Percentiles rank a stretch among this genome's conserved stretches.
These are phyloP conservation scores for Equus przewalskii DNA, from an alignment of 2,113 vertebrate genomes.

Conservation along the genomic window DNA sequence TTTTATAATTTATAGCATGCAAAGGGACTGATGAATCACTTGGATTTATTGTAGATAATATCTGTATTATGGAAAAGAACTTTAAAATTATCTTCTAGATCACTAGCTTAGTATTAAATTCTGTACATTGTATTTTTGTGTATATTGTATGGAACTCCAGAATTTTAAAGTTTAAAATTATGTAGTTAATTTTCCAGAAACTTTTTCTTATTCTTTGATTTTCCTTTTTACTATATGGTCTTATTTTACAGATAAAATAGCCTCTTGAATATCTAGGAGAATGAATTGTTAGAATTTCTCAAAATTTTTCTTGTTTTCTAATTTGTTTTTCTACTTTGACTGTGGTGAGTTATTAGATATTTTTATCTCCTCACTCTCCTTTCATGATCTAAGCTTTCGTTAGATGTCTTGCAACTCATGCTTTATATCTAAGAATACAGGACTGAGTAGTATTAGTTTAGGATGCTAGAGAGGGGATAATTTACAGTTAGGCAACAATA, in stretches of 20 bases:
- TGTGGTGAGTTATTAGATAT: background rate
- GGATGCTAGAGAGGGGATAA: background rate
- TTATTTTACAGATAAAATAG: background rate
- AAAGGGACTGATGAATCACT: background rate
- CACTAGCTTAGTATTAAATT: background rate
- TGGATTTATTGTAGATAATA: background rate
- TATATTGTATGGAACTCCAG: background rate
- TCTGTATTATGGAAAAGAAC: background rate
- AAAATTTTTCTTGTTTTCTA: background rate
- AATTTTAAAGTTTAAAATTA: background rate
- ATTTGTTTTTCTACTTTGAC: background rate
- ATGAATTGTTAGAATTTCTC: background rate
- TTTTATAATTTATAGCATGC: background rate
- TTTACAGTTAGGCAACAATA: background rate
- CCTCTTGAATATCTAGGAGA: background rate
- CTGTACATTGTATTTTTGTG: background rate
- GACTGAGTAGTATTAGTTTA: background rate
- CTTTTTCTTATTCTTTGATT: background rate
- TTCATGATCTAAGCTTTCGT: background rate
- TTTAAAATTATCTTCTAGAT: background rate
- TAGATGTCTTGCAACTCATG: background rate
- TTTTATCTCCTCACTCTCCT: background rate
- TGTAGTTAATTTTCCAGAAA: background rate
- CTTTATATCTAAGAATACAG: background rate
- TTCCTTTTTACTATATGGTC: background rate